Evolutionary conservation across 1,140 invertebrate species (phyloP).

Genomic region (Camponotus vicinus): DNA sequence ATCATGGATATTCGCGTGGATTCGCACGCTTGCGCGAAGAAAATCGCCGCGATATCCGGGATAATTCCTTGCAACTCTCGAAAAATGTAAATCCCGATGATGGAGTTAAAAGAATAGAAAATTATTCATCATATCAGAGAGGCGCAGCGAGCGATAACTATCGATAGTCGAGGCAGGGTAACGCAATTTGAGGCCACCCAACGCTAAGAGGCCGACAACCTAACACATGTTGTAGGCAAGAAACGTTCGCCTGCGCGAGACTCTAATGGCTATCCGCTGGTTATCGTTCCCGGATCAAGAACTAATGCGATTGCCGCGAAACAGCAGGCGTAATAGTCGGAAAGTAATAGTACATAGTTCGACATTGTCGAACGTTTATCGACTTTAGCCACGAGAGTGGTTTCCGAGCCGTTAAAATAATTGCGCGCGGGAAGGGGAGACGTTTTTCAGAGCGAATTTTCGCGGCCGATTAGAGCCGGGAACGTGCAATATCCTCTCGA

Average conservation of each 20-base stretch:
- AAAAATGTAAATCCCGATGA: neutral
- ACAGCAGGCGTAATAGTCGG: slow-evolving; percentile 46
- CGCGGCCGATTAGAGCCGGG: slow-evolving; percentile 35
- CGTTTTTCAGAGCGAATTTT: slow-evolving; percentile 23
- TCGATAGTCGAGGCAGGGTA: neutral
- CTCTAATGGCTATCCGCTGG: slow-evolving; percentile 42
- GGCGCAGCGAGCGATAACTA: neutral
- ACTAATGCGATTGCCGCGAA: slow-evolving; percentile 51
- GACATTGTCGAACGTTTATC: slow-evolving; percentile 56
- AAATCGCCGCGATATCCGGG: neutral
- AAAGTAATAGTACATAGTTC: slow-evolving; percentile 54
- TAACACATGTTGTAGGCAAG: slow-evolving; percentile 24
- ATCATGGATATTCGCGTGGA: neutral
- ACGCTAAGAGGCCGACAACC: neutral
- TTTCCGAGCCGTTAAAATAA: slow-evolving; percentile 52
- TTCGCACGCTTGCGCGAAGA: neutral
- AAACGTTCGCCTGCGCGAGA: slow-evolving; percentile 5
- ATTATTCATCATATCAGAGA: slow-evolving; percentile 12
- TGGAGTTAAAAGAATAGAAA: neutral
- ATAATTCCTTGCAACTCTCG: neutral
- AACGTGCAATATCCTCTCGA: slow-evolving; percentile 54
- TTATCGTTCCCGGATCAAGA: slow-evolving; percentile 54
- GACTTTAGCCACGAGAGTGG: slow-evolving; percentile 46
- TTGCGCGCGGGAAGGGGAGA: neutral
- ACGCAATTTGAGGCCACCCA: neutral